Evolutionary conservation across 2,888 invertebrate genomes (phyloP), one percentile per base, ranked within the genome.

Genomic region (Nomada ferruginata): DNA sequence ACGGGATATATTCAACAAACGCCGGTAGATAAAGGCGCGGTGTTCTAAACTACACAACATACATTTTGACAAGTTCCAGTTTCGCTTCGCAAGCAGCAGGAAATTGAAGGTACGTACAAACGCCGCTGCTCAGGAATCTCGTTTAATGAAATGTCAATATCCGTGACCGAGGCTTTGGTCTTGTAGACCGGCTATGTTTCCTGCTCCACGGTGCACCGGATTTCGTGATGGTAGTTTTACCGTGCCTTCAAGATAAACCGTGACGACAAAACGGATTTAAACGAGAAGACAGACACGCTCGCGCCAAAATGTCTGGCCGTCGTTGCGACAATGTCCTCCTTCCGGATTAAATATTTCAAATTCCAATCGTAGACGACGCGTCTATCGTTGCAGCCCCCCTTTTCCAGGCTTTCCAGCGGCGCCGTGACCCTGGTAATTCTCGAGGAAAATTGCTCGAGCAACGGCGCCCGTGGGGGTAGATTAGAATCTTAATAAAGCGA

Each of bases 91-190:
- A 72, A 82, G 80, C 72, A 77, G 76, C 72, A 76, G 75, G 80
- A 85, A 86, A 87, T 82, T 77, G 82, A 76, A 85, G 85, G 80
- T 78, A 82, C 85, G 78, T 85, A 78, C 83, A 83, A 76, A 87
- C 81, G 84, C 47, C 26, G 26, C 78, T 81, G 52, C 76, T 82
- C 81, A 84, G 88, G 77, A 87, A 84, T 87, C 86, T 79, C 76
- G 79, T 87, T 87, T 87, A 87, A 87, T 87, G 86, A 87, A 87
- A 87, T 87, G 87, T 87, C 87, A 87, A 87, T 87, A 87, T 78
- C 73, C 88, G 65, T 80, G 81, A 82, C 79, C 88, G 82, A 79
- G 88, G 77, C 83, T 87, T 79, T 83, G 84, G 88, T 87, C 88
- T 86, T 71, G 85, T 52, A 76, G 85, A 80, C 76, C 75, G 71